phyloP scores from a whole-genome alignment of 2,113 vertebrate genomes.

The Bolborhynchus lineola region DNA sequence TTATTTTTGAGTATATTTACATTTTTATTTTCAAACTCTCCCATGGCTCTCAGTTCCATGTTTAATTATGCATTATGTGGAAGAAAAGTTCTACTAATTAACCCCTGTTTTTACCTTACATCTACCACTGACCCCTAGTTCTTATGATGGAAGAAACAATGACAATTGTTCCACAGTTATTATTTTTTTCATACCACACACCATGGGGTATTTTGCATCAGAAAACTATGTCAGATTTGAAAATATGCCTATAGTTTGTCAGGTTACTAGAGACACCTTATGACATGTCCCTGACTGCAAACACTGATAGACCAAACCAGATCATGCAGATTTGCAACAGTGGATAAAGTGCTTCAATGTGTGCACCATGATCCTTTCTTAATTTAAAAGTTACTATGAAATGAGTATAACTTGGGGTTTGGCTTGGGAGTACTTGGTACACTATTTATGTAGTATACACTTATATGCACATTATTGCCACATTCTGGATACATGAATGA shows the following conservation, averaged over 20 bases:
- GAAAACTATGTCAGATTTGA: too few relatives aligned
- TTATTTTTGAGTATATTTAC: conserved; percentile 46
- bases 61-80: conserved; percentile 39
- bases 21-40: conserved; percentile 30
- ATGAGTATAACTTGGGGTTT: not conserved
- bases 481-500: accelerated
- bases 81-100: conserved; percentile 41
- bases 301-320: accelerated
- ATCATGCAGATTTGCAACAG: accelerated
- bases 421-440: too few relatives aligned
- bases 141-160: not conserved
- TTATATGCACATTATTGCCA: not conserved
- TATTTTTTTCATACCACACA: not conserved
- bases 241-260: accelerated
- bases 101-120: conserved; percentile 15
- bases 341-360: accelerated
- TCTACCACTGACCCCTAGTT: not conserved
- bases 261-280: not conserved
- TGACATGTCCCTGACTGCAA: accelerated
- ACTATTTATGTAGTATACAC: accelerated
- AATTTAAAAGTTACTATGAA: too few relatives aligned
- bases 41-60: not conserved
- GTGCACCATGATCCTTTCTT: not conserved
- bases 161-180: not conserved
- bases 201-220: not conserved